Evolutionary conservation across 2,113 vertebrate species (phyloP), one percentile per base, ranked within the genome.

Genomic region (Glaucomys volans): DNA sequence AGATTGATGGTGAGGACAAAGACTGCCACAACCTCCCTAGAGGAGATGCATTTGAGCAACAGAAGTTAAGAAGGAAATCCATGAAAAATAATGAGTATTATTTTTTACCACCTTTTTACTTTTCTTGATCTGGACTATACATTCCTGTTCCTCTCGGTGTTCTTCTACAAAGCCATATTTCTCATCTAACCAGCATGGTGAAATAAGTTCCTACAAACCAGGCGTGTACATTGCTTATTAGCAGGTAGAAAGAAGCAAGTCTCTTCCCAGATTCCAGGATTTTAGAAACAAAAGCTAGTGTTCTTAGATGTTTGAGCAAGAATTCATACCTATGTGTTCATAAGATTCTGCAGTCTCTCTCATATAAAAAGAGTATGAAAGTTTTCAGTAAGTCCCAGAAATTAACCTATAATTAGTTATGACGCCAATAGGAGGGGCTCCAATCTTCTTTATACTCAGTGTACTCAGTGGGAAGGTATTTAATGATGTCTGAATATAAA

Each of bases 331-430:
- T 1, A 2, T 67, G 67, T 52, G 17, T 32, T 79, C 64, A 66
- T 84, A 77, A 96, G 47, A 86, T 64, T 72, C 28, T 87, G 9
- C 35, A 9, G 89, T 91, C 89, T 98, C 91, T 80, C 22, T 87
- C 80, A 80, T 1, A 86, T 97, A 62, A 62, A 59, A 96, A 91
- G 18, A 57, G 18, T 13, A 57, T 40, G 59, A 75, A 92, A 2
- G 42, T 80, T 96, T 82, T 72, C 81, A 67, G 50, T 18, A 64
- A 67, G 80, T 84, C 66, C 30, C 37, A 94, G 67, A 88, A 91
- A 94, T 89, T 69, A 96, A 91, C 67, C 95, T 98, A 75, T 94
- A 96, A 97, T 97, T 97, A 96, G 50, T 93, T 88, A 86, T 91
- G 88, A 97, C 11, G 8, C 79, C 32, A 89, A 14, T 79, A 79